phyloP scores from a whole-genome alignment of 2,113 vertebrate species.

The Semicossyphus pulcher region DNA sequence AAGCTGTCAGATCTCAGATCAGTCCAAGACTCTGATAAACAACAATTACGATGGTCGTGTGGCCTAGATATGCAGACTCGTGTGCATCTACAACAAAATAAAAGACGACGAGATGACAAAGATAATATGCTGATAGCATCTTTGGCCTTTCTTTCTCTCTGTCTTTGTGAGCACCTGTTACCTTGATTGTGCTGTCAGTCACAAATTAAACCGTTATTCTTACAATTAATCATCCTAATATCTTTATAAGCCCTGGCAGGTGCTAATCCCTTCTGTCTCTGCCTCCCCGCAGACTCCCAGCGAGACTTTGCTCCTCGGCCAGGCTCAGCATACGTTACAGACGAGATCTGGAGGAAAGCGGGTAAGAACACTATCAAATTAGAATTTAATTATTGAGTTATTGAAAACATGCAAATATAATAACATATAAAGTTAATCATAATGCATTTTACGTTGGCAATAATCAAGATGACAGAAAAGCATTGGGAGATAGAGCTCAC shows the following conservation, averaged over 20 bases:
- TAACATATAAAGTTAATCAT: too few species aligned
- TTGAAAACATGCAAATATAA: too few species aligned
- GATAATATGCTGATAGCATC: not conserved
- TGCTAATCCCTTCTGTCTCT: slow-evolving; percentile 65
- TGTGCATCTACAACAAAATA: slow-evolving; percentile 31
- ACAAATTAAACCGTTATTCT: slow-evolving; percentile 3
- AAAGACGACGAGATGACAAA: slow-evolving; percentile 21
- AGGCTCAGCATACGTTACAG: slow-evolving; percentile 93
- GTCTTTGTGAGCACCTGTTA: slow-evolving; percentile 18
- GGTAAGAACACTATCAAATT: slow-evolving; percentile 81
- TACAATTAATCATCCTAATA: slow-evolving; percentile 42
- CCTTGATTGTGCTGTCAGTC: slow-evolving; percentile 38
- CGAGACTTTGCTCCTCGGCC: slow-evolving; percentile 90
- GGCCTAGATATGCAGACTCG: slow-evolving; percentile 38
- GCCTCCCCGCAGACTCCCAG: slow-evolving; percentile 87
- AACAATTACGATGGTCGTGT: slow-evolving; percentile 40
- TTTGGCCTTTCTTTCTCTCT: slow-evolving; percentile 3
- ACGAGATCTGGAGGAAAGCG: slow-evolving; percentile 99
- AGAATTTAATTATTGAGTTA: too few species aligned
- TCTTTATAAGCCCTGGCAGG: slow-evolving; percentile 35
- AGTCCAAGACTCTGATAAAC: slow-evolving; percentile 66
- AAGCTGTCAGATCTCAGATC: slow-evolving; percentile 73
- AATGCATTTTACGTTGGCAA: not conserved
- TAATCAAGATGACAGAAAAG: too few species aligned
- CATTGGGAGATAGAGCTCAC: too few species aligned